Evolutionary conservation across 2,888 invertebrate genomes (phyloP).

Genomic region (Fabriciana adippe): DNA sequence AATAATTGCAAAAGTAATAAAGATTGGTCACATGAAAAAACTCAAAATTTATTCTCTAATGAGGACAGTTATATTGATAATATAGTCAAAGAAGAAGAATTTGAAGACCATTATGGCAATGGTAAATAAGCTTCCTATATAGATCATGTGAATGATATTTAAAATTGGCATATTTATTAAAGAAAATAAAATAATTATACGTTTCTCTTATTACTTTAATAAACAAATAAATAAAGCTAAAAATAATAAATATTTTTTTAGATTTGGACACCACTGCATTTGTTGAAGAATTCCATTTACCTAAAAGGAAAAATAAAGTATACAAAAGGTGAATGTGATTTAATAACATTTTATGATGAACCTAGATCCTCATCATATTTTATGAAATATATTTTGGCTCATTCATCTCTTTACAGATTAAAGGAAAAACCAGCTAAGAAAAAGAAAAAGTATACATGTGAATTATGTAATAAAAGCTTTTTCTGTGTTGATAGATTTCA

Average conservation of each 20-base stretch:
- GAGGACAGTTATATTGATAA: not conserved
- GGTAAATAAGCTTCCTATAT: conserved; percentile 12
- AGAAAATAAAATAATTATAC: not conserved
- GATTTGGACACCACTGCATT: conserved; percentile 16
- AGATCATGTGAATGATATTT: not conserved
- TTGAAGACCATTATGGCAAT: conserved; percentile 10
- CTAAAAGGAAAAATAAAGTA: conserved; percentile 16
- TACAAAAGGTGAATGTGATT: conserved; percentile 17
- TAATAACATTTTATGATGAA: too few species aligned
- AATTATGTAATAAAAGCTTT: conserved; percentile 65
- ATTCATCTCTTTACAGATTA: conserved; percentile 17
- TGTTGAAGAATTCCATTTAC: conserved; percentile 9
- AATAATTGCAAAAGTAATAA: not conserved
- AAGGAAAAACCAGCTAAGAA: conserved; percentile 23
- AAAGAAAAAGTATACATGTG: conserved; percentile 56
- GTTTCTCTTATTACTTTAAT: too few species aligned
- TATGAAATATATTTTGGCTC: too few species aligned
- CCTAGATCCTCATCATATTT: too few species aligned
- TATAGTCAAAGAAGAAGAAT: conserved; percentile 23
- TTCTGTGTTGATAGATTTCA: conserved; percentile 59
- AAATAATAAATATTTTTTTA: conserved; percentile 13
- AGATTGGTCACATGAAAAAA: not conserved
- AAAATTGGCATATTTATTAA: not conserved
- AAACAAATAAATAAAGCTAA: not conserved
- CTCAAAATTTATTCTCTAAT: not conserved